phyloP scores from a whole-genome alignment of 2,888 invertebrate genomes.

The Ypsolopha sequella region DNA sequence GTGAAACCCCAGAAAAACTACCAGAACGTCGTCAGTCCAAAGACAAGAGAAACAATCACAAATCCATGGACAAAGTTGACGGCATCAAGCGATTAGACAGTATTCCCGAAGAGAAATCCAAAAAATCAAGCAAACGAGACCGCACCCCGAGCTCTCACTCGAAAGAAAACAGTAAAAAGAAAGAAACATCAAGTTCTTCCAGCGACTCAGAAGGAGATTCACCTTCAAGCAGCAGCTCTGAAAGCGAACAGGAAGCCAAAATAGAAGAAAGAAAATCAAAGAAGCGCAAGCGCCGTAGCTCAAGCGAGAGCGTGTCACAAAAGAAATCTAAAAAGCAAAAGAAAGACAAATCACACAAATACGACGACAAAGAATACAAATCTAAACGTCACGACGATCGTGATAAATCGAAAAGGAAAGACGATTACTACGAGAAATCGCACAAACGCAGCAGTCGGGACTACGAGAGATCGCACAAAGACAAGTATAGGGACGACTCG shows the following conservation, averaged over 20 bases:
- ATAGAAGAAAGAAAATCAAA: conserved; percentile 24
- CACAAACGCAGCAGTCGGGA: conserved; percentile 25
- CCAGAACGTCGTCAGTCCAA: conserved; percentile 37
- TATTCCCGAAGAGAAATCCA: conserved; percentile 42
- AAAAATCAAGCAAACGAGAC: conserved; percentile 35
- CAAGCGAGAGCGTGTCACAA: conserved; percentile 38
- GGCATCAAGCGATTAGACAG: conserved; percentile 36
- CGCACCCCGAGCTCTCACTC: conserved; percentile 40
- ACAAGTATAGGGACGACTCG: conserved; percentile 49
- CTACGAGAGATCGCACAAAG: conserved; percentile 34
- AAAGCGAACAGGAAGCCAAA: conserved; percentile 30
- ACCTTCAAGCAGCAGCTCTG: conserved; percentile 35
- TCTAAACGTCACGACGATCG: conserved; percentile 1
- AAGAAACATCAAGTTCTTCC: conserved; percentile 39
- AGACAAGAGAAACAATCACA: conserved; percentile 43
- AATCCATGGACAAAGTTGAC: conserved; percentile 31
- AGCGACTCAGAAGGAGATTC: conserved; percentile 52
- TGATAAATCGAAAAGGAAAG: too few relatives aligned
- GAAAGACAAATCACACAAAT: conserved; percentile 28
- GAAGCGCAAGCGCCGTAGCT: conserved; percentile 46
- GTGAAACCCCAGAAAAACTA: conserved; percentile 47
- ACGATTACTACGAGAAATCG: neutral
- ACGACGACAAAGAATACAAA: neutral
- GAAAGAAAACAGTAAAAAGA: conserved; percentile 40
- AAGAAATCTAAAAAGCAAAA: conserved; percentile 40